Evolutionary conservation across 2,113 vertebrate species (phyloP), one percentile per base, ranked within the genome.

Genomic region (Ariopsis seemanni): DNA sequence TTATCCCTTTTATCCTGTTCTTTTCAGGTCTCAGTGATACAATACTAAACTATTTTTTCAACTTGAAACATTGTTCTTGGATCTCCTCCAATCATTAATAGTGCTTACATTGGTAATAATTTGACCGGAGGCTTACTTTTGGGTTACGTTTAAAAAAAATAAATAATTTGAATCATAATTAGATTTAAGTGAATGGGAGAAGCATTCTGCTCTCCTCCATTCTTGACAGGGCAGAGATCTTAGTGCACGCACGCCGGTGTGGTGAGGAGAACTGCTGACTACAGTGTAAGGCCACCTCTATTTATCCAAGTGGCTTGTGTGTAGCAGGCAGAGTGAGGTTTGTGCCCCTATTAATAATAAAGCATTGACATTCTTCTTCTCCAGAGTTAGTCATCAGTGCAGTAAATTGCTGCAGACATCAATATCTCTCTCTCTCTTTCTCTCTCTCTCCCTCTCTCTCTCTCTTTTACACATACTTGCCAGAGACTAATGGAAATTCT

Each of bases 281-380:
- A 85, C 58, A 86, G 89, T 88, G 74, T 88, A 27, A n/a, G 65
- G 20, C 52, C 82, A 50, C 42, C 58, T 92, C 88, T 84, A 85
- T 82, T 90, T 67, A 89, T 92, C 90, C 89, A 88, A 77, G 85
- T 72, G 89, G 83, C 85, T 84, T 89, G 83, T 87, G 86, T 91
- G 90, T 89, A 91, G 91, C 92, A 92, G 86, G 85, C 63, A 42
- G 83, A 77, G 65, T 4, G 57, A 82, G 58, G 58, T 55, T 83
- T 18, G 82, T 52, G 75, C 69, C 30, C 69, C 79, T 69, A 60
- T 90, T 90, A 90, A 88, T 90, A 90, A 85, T 90, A 90, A 85
- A 90, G 74, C 86, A 65, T 58, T 87, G 89, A 90, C 86, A 85
- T 71, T 57, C 77, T 85, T 75, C 86, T 87, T 78, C 55, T 89